Base-by-base conservation (phyloP, 2,888 invertebrate genomes). In the Graphium colonna region DNA sequence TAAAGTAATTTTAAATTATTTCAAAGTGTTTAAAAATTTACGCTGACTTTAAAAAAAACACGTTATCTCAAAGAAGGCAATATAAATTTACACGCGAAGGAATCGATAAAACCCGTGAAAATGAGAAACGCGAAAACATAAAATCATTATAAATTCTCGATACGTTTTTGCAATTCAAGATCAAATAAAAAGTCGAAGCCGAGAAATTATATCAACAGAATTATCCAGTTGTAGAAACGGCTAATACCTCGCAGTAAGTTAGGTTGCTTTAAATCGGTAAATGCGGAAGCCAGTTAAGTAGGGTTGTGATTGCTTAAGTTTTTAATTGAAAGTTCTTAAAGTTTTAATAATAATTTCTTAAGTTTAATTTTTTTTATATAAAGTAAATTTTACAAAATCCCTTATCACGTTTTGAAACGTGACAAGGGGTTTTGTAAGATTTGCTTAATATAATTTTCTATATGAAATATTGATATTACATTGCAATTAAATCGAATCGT, bases 231-330 rank as follows among this genome's bases (percentile, higher is more conserved):
- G 48, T 31, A 39, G 43, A 44, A 39, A 53, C 31, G 40, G 44
- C 18, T 52, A 52, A 53, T 53, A 53, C 33, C 15, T 39, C 12
- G 48, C 15, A 48, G 43, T 39, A 36, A 39, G 49, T 53, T 31
- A 38, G 52, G 51, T 57, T 56, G 57, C 59, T 49, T 53, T 48
- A 49, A 61, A 60, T 60, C 64, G 62, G 64, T 65, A 63, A 64
- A 61, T 55, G 65, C 67, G 66, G 71, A 75, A 71, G 71, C 68
- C 62, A 55, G 56, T 62, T 60, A 61, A 65, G 67, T 63, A 48
- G 47, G 42, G 38, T 42, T 5, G 9, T 42, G 16, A 26, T 16
- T 18, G 13, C 33, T 41, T 21, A 10, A 31, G 40, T 10, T 40
- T 45, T 15, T 16, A 16, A 10, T 1, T 21, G 40, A 46, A 18